A percentile compares a stretch with the other conserved stretches of the same genome.
These are phyloP conservation scores for Cygnus olor DNA, from an alignment of 2,797 vertebrate species.

Conservation along the genomic window DNA sequence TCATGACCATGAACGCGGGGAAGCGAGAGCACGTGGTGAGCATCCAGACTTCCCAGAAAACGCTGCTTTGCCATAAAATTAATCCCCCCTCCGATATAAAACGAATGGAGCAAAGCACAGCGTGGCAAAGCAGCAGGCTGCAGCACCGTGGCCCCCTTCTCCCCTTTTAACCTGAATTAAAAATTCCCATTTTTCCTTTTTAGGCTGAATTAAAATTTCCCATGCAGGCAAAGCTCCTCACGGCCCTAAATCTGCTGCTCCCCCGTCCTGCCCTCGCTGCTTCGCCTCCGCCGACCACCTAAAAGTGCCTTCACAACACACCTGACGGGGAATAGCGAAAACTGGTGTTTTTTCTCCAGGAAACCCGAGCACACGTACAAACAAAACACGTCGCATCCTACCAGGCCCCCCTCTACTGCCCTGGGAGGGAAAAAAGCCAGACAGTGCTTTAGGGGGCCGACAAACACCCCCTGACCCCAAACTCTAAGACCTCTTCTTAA, in stretches of 20 bases:
- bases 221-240: neutral
- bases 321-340: neutral
- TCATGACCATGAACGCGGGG: slow-evolving; percentile 79
- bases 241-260: neutral
- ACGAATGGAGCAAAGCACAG: slow-evolving; percentile 45
- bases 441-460: neutral
- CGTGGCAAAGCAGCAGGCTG: neutral
- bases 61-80: slow-evolving; percentile 43
- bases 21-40: slow-evolving; percentile 31
- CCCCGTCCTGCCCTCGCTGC: rapidly evolving
- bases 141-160: neutral
- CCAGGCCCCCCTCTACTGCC: neutral
- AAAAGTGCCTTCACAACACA: neutral
- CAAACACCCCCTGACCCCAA: neutral
- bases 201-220: neutral
- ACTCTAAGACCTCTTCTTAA: neutral
- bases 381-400: neutral
- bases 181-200: rapidly evolving
- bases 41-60: slow-evolving; percentile 58
- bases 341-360: neutral
- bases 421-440: neutral
- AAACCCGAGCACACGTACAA: neutral
- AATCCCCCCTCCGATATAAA: slow-evolving; percentile 53
- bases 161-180: neutral
- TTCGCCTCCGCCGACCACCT: too few relatives aligned